These are phyloP conservation scores for Sinella curviseta DNA, from an alignment of 1,140 invertebrate genomes.

Conservation along the genomic window DNA sequence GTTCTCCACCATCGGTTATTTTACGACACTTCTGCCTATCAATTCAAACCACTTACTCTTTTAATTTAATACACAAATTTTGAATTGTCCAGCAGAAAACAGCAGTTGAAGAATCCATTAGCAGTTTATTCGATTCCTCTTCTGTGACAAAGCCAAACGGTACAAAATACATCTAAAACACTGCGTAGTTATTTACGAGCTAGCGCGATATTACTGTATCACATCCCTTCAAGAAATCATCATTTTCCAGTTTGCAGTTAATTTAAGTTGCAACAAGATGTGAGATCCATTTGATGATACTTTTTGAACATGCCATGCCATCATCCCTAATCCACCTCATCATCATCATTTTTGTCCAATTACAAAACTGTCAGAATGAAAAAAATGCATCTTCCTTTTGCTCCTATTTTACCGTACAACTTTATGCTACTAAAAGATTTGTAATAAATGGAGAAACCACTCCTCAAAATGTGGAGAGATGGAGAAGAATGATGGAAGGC, in stretches of 20 bases:
- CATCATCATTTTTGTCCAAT: not conserved
- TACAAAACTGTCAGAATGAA: constrained; percentile 4
- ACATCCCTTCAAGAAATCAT: not conserved
- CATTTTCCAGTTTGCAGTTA: not conserved
- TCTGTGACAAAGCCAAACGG: too few species aligned
- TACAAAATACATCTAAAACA: too few species aligned
- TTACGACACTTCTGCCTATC: too few species aligned
- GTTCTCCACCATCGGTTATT: too few species aligned
- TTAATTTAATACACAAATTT: too few species aligned
- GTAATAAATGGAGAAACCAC: constrained; percentile 7
- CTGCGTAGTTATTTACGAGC: too few species aligned
- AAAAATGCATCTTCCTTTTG: not conserved
- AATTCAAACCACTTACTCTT: too few species aligned
- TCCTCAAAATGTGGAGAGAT: not conserved
- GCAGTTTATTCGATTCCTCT: too few species aligned
- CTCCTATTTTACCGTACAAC: not conserved
- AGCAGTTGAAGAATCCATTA: too few species aligned
- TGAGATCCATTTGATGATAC: not conserved
- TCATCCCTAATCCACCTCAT: not conserved
- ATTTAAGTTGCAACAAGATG: not conserved
- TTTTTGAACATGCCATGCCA: not conserved
- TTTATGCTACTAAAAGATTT: not conserved
- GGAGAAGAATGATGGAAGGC: constrained; percentile 6
- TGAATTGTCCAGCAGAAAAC: too few species aligned
- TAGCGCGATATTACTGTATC: not conserved